Evolutionary conservation across 1,140 invertebrate species (phyloP).

Genomic region (Hycleus phaleratus): DNA sequence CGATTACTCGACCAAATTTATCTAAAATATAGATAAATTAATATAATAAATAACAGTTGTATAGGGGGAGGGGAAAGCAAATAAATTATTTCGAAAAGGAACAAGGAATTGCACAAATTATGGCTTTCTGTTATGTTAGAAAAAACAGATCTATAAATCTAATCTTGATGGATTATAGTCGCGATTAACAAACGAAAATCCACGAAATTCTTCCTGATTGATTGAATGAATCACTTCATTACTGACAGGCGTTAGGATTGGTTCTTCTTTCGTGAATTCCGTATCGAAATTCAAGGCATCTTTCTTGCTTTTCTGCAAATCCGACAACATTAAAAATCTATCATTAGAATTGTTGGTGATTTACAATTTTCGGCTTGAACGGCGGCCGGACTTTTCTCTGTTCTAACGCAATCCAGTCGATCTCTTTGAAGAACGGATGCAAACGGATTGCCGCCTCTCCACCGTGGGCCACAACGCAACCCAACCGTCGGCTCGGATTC

Average conservation of each 20-base stretch:
- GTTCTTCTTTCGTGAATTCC: conserved; percentile 98
- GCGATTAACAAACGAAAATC: conserved; percentile 94
- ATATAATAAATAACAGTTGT: neutral
- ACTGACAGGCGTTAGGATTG: conserved; percentile 88
- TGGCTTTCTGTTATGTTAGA: neutral
- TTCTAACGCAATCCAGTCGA: conserved; percentile 95
- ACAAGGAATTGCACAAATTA: neutral
- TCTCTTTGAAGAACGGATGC: conserved; percentile 94
- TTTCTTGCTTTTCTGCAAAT: conserved; percentile 67
- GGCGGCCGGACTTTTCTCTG: conserved; percentile 87
- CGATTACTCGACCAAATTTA: neutral
- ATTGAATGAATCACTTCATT: conserved; percentile 84
- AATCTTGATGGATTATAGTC: conserved; percentile 72
- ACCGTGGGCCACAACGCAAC: conserved; percentile 70
- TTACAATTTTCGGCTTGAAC: conserved; percentile 96
- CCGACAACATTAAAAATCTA: neutral
- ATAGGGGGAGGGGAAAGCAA: neutral
- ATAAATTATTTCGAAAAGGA: neutral
- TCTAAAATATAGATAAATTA: neutral
- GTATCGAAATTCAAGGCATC: conserved; percentile 98
- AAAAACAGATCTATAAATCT: conserved; percentile 7
- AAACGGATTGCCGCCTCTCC: conserved; percentile 79
- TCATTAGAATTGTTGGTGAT: conserved; percentile 38
- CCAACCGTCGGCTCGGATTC: conserved; percentile 88
- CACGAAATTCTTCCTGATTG: conserved; percentile 95